Evolutionary conservation across 2,888 invertebrate species (phyloP).

Genomic region (Asteroscopus sphinx): DNA sequence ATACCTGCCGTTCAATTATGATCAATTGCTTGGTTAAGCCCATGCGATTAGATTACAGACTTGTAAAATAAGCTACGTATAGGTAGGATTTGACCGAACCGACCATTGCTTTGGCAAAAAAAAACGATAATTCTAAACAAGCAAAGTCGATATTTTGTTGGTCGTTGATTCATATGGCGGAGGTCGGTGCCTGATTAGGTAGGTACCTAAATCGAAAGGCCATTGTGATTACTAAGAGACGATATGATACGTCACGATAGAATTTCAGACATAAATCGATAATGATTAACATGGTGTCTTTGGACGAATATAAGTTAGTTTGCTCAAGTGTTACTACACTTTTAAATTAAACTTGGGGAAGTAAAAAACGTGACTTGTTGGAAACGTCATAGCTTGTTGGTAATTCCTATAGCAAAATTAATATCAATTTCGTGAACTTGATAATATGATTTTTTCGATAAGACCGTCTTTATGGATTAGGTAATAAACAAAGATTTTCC

Average conservation of each 20-base stretch:
- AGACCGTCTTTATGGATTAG: neutral
- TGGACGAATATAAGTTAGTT: conserved; percentile 5
- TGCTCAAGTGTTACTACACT: conserved; percentile 23
- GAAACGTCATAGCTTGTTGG: no score
- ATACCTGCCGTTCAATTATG: neutral
- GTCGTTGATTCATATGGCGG: conserved; percentile 20
- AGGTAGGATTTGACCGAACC: neutral
- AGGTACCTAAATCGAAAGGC: conserved; percentile 1
- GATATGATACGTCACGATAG: conserved; percentile 3
- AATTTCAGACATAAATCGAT: conserved; percentile 5
- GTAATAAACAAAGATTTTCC: no score
- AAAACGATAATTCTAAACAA: neutral
- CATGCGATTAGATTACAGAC: conserved; percentile 2
- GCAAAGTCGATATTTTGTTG: neutral
- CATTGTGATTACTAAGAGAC: neutral
- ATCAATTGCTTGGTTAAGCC: conserved; percentile 1
- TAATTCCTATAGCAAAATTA: conserved; percentile 18
- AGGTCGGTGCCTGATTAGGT: conserved; percentile 38
- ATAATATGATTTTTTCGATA: conserved; percentile 15
- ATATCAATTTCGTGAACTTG: conserved; percentile 15
- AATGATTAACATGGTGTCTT: conserved; percentile 4
- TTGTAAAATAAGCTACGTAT: neutral
- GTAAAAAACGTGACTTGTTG: conserved; percentile 34
- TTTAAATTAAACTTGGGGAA: conserved; percentile 13
- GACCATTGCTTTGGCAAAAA: neutral